Evolutionary conservation across 1,140 invertebrate species (phyloP).

Genomic region (Drosophila ogumai): DNA sequence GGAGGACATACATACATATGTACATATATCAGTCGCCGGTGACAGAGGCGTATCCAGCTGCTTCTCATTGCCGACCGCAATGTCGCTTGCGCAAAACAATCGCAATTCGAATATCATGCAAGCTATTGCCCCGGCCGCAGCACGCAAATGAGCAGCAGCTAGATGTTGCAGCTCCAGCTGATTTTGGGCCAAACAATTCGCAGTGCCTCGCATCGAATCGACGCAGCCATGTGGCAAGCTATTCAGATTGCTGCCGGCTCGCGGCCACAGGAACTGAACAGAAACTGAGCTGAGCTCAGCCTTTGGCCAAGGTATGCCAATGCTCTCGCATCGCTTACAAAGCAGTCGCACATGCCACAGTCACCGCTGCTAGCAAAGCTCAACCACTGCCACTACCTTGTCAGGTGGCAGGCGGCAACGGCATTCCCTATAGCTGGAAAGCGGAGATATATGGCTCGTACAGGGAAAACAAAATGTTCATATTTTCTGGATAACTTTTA

Average conservation of each 20-base stretch:
- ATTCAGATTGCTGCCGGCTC: constrained; percentile 13
- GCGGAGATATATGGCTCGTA: background rate
- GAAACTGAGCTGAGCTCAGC: constrained; percentile 16
- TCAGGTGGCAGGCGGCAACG: constrained; percentile 15
- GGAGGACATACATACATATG: constrained; percentile 19
- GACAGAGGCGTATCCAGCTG: constrained; percentile 31
- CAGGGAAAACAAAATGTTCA: background rate
- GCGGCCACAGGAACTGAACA: constrained; percentile 10
- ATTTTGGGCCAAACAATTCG: constrained; percentile 46
- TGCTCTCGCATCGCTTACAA: constrained; percentile 60
- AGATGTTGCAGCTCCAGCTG: constrained; percentile 13
- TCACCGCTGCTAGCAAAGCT: constrained; percentile 1
- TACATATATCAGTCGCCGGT: constrained; percentile 38
- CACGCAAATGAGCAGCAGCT: constrained; percentile 7
- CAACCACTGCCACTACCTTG: constrained; percentile 45
- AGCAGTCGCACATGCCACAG: constrained; percentile 36
- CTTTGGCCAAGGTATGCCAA: constrained; percentile 46
- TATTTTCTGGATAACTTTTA: background rate
- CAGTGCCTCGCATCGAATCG: constrained; percentile 37
- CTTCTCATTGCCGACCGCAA: constrained; percentile 43
- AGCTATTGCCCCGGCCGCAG: constrained; percentile 19
- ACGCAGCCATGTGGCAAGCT: constrained; percentile 19
- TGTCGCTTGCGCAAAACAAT: constrained; percentile 51
- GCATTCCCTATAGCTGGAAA: background rate
- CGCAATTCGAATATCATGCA: constrained; percentile 44